These are phyloP conservation scores for Xestia ashworthii DNA, from an alignment of 2,888 invertebrate species.

Conservation along the genomic window DNA sequence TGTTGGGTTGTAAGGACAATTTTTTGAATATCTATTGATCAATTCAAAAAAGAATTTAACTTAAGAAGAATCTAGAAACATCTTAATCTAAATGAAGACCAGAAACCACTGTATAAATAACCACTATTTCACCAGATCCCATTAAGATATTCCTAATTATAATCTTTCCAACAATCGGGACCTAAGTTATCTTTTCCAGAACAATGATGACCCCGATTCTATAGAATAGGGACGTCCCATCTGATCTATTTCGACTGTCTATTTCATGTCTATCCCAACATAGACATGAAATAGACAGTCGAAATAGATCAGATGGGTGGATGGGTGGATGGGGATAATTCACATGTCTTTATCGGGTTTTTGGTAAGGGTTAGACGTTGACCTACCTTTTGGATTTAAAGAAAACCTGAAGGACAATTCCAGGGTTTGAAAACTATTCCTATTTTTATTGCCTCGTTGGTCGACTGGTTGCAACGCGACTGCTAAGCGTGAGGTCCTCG, in stretches of 20 bases:
- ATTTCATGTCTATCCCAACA: constrained; percentile 30
- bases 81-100: background rate
- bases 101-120: background rate
- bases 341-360: constrained; percentile 6
- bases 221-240: constrained; percentile 26
- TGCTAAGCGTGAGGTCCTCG: too few relatives aligned
- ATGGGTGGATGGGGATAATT: constrained; percentile 17
- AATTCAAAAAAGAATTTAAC: background rate
- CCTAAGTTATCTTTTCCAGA: constrained; percentile 10
- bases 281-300: too few relatives aligned
- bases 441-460: background rate
- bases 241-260: constrained; percentile 18
- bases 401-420: background rate
- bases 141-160: constrained; percentile 16
- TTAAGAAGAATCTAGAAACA: background rate
- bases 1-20: background rate
- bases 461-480: too few relatives aligned
- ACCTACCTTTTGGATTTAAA: background rate
- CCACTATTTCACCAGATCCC: background rate
- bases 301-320: too few relatives aligned
- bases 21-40: too few relatives aligned
- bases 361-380: background rate
- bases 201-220: constrained; percentile 14
- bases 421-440: background rate
- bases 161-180: constrained; percentile 15